These are phyloP conservation scores for Sipunculus nudus DNA, from an alignment of 2,888 invertebrate species.

Conservation along the genomic window DNA sequence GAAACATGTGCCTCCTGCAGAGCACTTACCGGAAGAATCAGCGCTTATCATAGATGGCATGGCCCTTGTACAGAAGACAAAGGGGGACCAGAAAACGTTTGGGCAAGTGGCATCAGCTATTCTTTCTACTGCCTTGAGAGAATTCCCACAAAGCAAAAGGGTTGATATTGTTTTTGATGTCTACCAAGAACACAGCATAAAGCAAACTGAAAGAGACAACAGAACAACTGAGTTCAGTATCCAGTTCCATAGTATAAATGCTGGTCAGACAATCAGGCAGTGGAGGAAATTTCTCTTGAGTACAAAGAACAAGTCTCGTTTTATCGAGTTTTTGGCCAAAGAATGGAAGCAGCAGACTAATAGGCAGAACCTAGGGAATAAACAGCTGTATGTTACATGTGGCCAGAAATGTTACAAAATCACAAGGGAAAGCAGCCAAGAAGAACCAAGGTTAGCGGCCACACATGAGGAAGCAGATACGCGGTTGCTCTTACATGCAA, in stretches of 20 bases:
- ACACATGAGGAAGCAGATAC: constrained; percentile 8
- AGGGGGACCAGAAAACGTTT: constrained; percentile 16
- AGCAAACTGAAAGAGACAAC: constrained; percentile 8
- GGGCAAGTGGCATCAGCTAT: constrained; percentile 8
- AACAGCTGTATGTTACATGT: constrained; percentile 8
- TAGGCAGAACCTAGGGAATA: neutral
- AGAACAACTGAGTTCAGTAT: constrained; percentile 1
- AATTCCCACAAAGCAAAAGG: neutral
- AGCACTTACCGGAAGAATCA: constrained; percentile 15
- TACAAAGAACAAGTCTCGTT: neutral
- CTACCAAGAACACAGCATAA: constrained; percentile 18
- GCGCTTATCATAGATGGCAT: constrained; percentile 19
- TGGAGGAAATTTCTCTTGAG: neutral
- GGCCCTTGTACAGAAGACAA: constrained; percentile 13
- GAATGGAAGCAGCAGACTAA: neutral
- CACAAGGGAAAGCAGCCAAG: neutral
- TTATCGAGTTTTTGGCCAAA: neutral
- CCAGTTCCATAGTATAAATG: neutral
- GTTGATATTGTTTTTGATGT: constrained; percentile 23
- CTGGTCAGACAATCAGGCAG: neutral
- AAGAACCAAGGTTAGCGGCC: neutral
- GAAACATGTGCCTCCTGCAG: constrained; percentile 7
- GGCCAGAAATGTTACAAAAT: neutral
- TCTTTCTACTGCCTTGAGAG: neutral
- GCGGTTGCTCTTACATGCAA: neutral